Base-by-base conservation (phyloP, 2,888 invertebrate species). In the Cheilosia grossa region DNA sequence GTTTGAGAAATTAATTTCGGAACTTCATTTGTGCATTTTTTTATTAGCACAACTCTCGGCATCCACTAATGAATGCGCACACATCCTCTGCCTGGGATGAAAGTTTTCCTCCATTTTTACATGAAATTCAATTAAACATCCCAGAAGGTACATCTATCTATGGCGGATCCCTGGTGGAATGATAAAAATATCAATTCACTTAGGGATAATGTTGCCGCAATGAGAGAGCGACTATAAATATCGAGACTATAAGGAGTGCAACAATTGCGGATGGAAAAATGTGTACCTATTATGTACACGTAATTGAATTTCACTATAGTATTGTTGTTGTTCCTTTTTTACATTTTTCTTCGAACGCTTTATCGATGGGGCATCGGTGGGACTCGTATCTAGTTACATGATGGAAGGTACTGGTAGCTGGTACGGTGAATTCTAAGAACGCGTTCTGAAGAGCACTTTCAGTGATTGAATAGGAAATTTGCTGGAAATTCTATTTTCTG, bases 1-100 rank as follows among this genome's bases (percentile, higher is more conserved):
- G 61, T 78, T 78, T 64, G 72, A 72, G 63, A 79, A 79, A 79
- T 66, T 59, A 72, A 72, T 79, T 72, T 79, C 33, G 37, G 24
- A 54, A 54, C 58, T 59, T 75, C 30, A 21, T 54, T 17, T 54
- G 6, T 7, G 17, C 51, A 51, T 19, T 56, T 40, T 17, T 13
- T 17, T 3, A 13, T n/a, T 33, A 37, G 7, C 49, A 15, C 37
- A n/a, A 15, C 30, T n/a, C 27, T 49, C 56, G 33, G 56, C 21
- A 64, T 44, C 17, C 17, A 44, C 44, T 44, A 47, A 49, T 66
- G 37, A 74, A 74, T 74, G 64, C 64, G 64, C 64, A 47, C 51
- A 56, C 47, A 66, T 74, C 64, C 56, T 64, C 56, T 24, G 56
- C 19, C 17, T 30, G 49, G 2, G 58, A 42, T 30, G 30, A 51